These are phyloP conservation scores for Pentalonia nigronervosa DNA, from an alignment of 1,140 invertebrate genomes.

Conservation along the genomic window DNA sequence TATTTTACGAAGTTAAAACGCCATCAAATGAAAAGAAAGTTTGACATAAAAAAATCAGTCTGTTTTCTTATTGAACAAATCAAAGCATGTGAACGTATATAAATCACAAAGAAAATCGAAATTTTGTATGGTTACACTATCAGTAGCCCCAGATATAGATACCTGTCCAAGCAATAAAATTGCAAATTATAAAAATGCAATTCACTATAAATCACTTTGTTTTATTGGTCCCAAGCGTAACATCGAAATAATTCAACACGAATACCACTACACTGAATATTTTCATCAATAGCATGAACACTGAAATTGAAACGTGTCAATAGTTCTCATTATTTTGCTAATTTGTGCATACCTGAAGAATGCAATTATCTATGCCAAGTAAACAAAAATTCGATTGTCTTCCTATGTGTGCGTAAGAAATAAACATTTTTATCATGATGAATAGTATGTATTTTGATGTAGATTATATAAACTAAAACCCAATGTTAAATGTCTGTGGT, in stretches of 20 bases:
- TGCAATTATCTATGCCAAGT: not conserved
- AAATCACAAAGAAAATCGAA: not conserved
- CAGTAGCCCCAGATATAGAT: not conserved
- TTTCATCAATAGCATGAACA: not conserved
- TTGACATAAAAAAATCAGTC: not conserved
- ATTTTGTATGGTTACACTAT: not conserved
- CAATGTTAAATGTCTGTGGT: not conserved
- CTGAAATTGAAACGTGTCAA: not conserved
- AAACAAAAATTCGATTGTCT: not conserved
- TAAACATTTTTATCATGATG: not conserved
- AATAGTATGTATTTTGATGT: not conserved
- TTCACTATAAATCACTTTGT: not conserved
- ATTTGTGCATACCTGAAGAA: not conserved
- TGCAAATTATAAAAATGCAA: slow-evolving; percentile 29
- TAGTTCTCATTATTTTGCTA: not conserved
- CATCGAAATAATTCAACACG: not conserved
- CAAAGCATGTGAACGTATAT: not conserved
- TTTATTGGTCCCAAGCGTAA: slow-evolving; percentile 45
- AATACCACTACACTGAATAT: not conserved
- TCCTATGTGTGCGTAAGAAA: not conserved
- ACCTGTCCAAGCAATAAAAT: not conserved
- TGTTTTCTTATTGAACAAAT: not conserved
- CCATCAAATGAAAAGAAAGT: not conserved
- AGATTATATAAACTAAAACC: not conserved
- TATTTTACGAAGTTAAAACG: not conserved